Conservation (phyloP, 1,140 invertebrate species). For the Bombus ignitus region DNA sequence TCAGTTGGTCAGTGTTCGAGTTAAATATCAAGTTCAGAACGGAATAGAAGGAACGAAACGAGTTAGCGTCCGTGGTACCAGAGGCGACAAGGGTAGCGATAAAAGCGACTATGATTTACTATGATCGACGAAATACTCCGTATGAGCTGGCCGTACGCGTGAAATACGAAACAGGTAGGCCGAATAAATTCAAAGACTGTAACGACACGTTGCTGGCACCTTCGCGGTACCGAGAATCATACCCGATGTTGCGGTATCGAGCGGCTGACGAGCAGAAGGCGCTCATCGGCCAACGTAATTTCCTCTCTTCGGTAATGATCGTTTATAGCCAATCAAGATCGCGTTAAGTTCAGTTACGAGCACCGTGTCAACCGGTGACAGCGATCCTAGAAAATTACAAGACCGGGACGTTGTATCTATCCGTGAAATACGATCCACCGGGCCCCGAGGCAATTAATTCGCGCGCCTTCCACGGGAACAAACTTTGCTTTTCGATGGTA, state of each 20-base stretch:
- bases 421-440: constrained; percentile 14
- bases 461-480: constrained; percentile 20
- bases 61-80: not conserved
- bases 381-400: constrained; percentile 47
- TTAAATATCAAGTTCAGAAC: not conserved
- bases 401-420: constrained; percentile 7
- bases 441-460: constrained; percentile 14
- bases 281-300: constrained; percentile 45
- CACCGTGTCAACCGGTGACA: constrained; percentile 56
- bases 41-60: not conserved
- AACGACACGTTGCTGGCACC: constrained; percentile 30
- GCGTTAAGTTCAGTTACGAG: constrained; percentile 61
- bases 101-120: constrained; percentile 38
- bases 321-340: constrained; percentile 70
- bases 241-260: constrained; percentile 23
- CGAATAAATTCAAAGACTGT: constrained; percentile 49
- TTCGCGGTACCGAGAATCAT: not conserved
- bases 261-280: constrained; percentile 26
- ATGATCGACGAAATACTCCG: not conserved
- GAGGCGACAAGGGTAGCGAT: not conserved
- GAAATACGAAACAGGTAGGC: constrained; percentile 20
- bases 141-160: no score
- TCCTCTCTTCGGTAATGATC: constrained; percentile 64
- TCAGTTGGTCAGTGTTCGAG: not conserved
- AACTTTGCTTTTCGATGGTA: not conserved